Evolutionary conservation across 2,888 invertebrate species (phyloP).

Genomic region (Bimastos eiseni): DNA sequence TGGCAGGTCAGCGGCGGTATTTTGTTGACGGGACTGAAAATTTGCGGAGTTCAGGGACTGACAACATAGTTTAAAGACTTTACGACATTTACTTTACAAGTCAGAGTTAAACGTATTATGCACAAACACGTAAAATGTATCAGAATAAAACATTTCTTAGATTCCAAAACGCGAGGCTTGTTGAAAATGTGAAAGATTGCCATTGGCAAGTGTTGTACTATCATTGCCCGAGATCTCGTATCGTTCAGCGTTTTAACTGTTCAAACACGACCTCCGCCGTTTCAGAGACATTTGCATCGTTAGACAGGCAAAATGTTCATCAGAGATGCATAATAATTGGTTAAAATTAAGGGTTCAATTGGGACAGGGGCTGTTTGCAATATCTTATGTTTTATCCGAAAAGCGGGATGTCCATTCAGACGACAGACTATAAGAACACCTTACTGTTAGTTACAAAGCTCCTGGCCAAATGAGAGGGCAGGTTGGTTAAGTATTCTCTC

Average conservation of each 20-base stretch:
- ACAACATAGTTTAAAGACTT: neutral
- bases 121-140: neutral
- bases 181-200: constrained; percentile 20
- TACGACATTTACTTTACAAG: constrained; percentile 1
- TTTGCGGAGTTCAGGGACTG: neutral
- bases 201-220: neutral
- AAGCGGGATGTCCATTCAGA: neutral
- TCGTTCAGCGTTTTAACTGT: neutral
- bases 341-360: neutral
- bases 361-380: neutral
- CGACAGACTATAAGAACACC: neutral
- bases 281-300: neutral
- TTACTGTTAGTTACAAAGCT: neutral
- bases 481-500: neutral
- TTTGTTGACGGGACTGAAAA: too few species aligned
- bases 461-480: neutral
- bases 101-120: constrained; percentile 2
- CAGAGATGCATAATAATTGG: neutral
- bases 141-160: constrained; percentile 24
- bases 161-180: constrained; percentile 14
- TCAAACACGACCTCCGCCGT: neutral
- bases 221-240: neutral
- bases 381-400: neutral
- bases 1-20: too few species aligned
- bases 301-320: neutral